phyloP scores from a whole-genome alignment of 2,888 invertebrate species.

The Tinea semifulvella region DNA sequence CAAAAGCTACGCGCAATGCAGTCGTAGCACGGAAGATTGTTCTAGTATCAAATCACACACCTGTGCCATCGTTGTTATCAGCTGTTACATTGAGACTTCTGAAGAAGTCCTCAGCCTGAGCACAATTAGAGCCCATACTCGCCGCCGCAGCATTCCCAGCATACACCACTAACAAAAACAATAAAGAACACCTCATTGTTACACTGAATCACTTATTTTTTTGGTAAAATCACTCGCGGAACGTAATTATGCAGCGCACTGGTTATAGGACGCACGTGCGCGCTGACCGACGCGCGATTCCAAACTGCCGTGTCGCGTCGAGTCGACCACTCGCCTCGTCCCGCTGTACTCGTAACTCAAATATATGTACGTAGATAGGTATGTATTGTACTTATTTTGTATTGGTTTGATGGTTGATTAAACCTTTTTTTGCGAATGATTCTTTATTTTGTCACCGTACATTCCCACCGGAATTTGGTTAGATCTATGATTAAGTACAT shows the following conservation, averaged over 20 bases:
- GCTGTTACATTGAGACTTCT: conserved; percentile 55
- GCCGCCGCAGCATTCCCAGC: conserved; percentile 31
- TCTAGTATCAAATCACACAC: too few species aligned
- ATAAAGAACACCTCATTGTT: conserved; percentile 54
- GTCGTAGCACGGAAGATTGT: too few species aligned
- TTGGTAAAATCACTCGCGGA: conserved; percentile 42
- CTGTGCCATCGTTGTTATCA: conserved; percentile 55
- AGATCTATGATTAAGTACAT: too few species aligned
- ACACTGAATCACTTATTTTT: conserved; percentile 29
- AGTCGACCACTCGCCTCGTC: neutral
- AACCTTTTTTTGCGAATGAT: too few species aligned
- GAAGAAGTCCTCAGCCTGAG: conserved; percentile 46
- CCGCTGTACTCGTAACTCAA: neutral
- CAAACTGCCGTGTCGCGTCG: conserved; percentile 33
- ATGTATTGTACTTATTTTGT: too few species aligned
- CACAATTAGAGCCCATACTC: conserved; percentile 15
- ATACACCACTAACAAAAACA: conserved; percentile 35
- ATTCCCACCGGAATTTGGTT: too few species aligned
- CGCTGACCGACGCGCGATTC: conserved; percentile 52
- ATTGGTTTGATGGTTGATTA: too few species aligned
- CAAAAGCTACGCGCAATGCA: too few species aligned
- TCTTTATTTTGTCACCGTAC: too few species aligned
- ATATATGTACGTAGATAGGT: too few species aligned
- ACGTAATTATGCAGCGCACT: conserved; percentile 31
- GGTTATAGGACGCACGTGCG: conserved; percentile 35